phyloP scores from a whole-genome alignment of 2,797 vertebrate species.

The Benthosema pterotum region DNA sequence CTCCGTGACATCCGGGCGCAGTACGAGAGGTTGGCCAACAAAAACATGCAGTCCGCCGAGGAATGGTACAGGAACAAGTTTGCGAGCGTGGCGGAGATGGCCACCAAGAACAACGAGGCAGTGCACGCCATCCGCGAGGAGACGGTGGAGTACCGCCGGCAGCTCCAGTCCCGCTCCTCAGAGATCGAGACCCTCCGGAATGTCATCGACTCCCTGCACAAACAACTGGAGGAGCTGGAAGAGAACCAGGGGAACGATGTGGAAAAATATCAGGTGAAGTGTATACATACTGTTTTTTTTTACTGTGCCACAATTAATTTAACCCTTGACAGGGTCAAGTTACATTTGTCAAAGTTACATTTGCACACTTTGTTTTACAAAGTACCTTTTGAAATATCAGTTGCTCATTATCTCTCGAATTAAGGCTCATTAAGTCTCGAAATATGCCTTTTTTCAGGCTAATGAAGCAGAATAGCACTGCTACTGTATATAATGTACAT shows the following conservation, averaged over 20 bases:
- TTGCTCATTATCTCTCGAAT: no score
- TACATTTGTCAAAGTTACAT: no score
- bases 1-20: conserved; percentile 83
- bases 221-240: conserved; percentile 82
- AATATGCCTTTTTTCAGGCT: no score
- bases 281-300: not conserved
- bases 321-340: no score
- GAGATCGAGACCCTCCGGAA: conserved; percentile 86
- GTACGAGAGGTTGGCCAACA: conserved; percentile 83
- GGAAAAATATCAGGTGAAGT: conserved; percentile 83
- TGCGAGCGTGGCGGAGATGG: conserved; percentile 79
- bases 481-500: no score
- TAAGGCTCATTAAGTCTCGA: no score
- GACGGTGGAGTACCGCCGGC: conserved; percentile 84
- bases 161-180: conserved; percentile 82
- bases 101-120: conserved; percentile 80
- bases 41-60: conserved; percentile 85
- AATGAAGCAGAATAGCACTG: no score
- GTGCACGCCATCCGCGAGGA: conserved; percentile 85
- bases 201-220: conserved; percentile 82
- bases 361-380: no score
- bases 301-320: no score
- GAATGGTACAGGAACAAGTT: conserved; percentile 86
- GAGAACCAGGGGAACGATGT: conserved; percentile 82
- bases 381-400: no score